Evolutionary conservation across 2,888 invertebrate species (phyloP).

Genomic region (Torymus auratus): DNA sequence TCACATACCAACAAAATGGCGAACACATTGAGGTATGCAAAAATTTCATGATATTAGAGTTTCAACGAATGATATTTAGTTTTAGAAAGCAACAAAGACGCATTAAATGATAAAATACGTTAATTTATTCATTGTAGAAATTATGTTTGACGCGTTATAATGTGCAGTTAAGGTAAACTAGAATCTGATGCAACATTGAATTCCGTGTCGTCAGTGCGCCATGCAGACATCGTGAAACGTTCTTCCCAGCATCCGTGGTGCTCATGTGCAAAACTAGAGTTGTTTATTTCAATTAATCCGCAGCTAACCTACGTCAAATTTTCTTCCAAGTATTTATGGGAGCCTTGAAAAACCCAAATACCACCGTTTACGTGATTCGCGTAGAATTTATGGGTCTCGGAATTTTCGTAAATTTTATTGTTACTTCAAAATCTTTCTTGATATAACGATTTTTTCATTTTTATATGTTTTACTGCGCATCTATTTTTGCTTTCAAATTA

Average conservation of each 20-base stretch:
- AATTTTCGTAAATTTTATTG: no score
- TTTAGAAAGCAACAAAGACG: slow-evolving; percentile 27
- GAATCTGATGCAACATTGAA: slow-evolving; percentile 75
- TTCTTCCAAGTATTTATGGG: no score
- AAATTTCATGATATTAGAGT: slow-evolving; percentile 5
- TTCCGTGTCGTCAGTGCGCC: slow-evolving; percentile 69
- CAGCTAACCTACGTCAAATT: no score
- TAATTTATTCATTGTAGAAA: slow-evolving; percentile 68
- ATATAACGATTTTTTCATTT: no score
- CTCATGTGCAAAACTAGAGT: slow-evolving; percentile 38
- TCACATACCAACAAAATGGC: no score
- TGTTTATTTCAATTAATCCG: slow-evolving; percentile 21
- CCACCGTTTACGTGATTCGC: no score
- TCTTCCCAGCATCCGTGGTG: slow-evolving; percentile 49
- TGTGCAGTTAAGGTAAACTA: slow-evolving; percentile 71
- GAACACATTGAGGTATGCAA: not conserved
- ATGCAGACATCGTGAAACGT: slow-evolving; percentile 62
- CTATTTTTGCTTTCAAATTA: no score
- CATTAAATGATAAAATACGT: slow-evolving; percentile 50
- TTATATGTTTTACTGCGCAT: no score
- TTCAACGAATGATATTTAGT: not conserved
- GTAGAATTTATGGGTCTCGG: no score
- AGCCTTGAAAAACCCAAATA: no score
- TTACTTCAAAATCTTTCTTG: no score
- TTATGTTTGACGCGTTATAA: slow-evolving; percentile 62